Base-by-base conservation (phyloP, 2,113 vertebrate genomes). In the Oryzias woworae region DNA sequence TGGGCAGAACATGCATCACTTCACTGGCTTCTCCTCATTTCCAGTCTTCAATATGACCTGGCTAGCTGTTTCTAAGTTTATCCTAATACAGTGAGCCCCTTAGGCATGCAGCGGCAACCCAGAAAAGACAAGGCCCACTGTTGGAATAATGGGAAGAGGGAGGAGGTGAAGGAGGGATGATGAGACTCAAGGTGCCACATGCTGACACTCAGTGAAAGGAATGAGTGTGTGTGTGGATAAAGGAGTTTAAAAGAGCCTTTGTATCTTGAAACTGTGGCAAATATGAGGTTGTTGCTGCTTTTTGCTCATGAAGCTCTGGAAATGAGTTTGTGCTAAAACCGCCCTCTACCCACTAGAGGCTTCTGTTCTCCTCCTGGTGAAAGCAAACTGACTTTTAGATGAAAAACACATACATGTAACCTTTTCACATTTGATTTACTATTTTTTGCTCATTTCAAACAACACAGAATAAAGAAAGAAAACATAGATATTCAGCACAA, bases 1-100 rank as follows among this genome's bases (percentile, higher is more conserved):
- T 26, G 22, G 24, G 13, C 44, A 55, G 4, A 55, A 55, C 44
- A 23, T 53, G 18, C 49, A 31, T 44, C 53, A 50, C 57, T 53
- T 42, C 23, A 17, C 57, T 71, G 15, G 20, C 62, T 18, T 22
- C 56, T 44, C 50, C 69, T 68, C 54, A 58, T 57, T 49, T 53
- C 31, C 57, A 59, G 60, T 68, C 66, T 82, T 59, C 55, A 73
- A 71, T 53, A 51, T 71, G 64, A 74, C 74, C 75, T 26, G 53
- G 72, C 75, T 66, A 69, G 77, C 63, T 84, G 82, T 58, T 85
- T 74, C 77, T 87, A 89, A 87, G 69, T 87, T 82, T 87, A 89
- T 87, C 85, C 74, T 69, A 69, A 82, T 82, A 67, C 79, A 79
- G 74, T 74, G 66, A 76, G 81, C 63, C 87, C 80, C 69, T 68